These are phyloP conservation scores for Bucorvus abyssinicus DNA, from an alignment of 2,797 vertebrate genomes.

Conservation along the genomic window DNA sequence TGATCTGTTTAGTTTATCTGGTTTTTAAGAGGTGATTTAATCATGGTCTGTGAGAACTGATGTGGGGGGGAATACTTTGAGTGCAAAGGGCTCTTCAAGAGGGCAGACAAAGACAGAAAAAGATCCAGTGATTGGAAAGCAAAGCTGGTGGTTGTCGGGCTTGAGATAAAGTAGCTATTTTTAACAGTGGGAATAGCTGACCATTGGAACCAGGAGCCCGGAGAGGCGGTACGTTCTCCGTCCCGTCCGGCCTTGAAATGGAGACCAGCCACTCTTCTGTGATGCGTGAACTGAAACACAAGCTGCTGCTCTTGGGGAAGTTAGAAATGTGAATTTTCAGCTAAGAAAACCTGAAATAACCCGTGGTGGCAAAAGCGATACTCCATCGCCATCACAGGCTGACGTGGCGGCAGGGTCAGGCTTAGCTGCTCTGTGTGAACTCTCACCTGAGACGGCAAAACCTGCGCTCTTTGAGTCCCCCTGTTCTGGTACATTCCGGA, in stretches of 20 bases:
- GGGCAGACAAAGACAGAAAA: constrained; percentile 38
- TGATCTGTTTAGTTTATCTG: constrained; percentile 57
- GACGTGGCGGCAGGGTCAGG: neutral
- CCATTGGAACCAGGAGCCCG: neutral
- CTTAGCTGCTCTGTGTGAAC: neutral
- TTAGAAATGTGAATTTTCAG: neutral
- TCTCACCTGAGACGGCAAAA: neutral
- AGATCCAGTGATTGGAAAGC: constrained; percentile 2
- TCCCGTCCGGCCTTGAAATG: neutral
- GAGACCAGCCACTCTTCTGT: neutral
- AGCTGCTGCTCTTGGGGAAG: neutral
- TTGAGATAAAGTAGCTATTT: constrained; percentile 54
- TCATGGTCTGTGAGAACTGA: constrained; percentile 38
- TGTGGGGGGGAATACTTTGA: neutral
- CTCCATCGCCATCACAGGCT: neutral
- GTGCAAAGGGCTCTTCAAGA: constrained; percentile 46
- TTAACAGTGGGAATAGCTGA: constrained; percentile 50
- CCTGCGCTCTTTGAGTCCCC: neutral
- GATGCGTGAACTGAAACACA: neutral
- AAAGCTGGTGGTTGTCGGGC: neutral
- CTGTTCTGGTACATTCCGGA: neutral
- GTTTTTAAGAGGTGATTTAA: constrained; percentile 62
- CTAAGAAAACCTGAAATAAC: neutral
- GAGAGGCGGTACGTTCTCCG: neutral
- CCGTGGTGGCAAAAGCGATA: neutral